Base-by-base conservation (phyloP, 2,797 vertebrate genomes). In the Psittacula echo region DNA sequence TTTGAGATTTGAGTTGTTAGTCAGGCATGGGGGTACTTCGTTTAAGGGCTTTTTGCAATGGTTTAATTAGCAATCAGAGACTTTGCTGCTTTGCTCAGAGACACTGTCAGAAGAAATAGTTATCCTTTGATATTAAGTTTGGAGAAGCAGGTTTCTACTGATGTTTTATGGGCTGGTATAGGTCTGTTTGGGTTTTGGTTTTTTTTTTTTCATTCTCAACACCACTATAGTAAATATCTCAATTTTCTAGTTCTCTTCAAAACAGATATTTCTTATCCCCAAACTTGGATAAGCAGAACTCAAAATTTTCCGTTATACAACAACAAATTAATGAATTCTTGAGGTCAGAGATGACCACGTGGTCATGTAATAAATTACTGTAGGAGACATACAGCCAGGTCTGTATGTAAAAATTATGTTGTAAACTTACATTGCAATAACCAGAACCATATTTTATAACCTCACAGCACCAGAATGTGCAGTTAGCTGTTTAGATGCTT, bases 1-100 rank as follows among this genome's bases (percentile, higher is more conserved):
- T 95, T 92, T 94, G 96, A 96, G 96, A 96, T 90, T 62, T 80
- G 53, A 87, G 53, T 83, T 95, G 75, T 90, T 95, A 94, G 85
- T 94, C 91, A 96, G 85, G 88, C 91, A 80, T 66, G 75, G 82
- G 79, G 84, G 71, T 93, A 72, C 93, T 93, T 95, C 22, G 1
- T 94, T 96, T 93, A 94, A 92, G 65, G 58, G 86, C 67, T 91
- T 92, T 96, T 95, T 93, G 90, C 84, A 95, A 56, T 42, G 78
- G 81, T 95, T 95, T 97, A 97, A 95, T 95, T 95, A 96, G 94
- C 92, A 96, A 88, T 96, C 92, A 92, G 94, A 95, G 61, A 65
- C 81, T 95, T 80, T 90, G 89, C 80, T 89, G 77, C 78, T 93
- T 93, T 85, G 77, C 89, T 94, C n/a, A 91, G 66, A 95, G 77